These are phyloP conservation scores for Bombus vancouverensis DNA, from an alignment of 1,140 invertebrate species.

Conservation along the genomic window DNA sequence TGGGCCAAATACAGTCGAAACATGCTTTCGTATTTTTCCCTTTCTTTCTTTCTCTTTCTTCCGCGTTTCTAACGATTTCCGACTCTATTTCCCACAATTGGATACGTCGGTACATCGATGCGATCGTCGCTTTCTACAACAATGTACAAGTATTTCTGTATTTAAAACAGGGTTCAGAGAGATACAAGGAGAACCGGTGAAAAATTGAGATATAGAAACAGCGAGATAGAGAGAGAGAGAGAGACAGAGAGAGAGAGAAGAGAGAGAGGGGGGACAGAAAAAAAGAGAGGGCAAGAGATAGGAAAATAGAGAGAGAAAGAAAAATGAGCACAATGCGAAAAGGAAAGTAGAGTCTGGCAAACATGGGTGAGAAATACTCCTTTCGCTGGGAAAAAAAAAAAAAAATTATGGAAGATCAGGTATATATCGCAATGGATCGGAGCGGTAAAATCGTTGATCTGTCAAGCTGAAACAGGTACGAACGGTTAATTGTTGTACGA, in stretches of 20 bases:
- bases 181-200: background rate
- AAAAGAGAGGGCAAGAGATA: background rate
- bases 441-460: slow-evolving; percentile 13
- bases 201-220: background rate
- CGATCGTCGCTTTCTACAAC: slow-evolving; percentile 5
- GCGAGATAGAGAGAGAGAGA: background rate
- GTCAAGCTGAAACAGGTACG: slow-evolving; percentile 25
- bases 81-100: background rate
- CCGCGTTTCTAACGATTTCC: background rate
- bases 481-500: slow-evolving; percentile 1
- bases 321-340: slow-evolving; percentile 20
- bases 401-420: background rate
- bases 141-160: slow-evolving; percentile 34
- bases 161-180: slow-evolving; percentile 12
- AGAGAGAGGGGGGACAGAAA: background rate
- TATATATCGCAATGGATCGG: background rate
- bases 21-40: background rate
- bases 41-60: background rate
- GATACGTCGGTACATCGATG: background rate
- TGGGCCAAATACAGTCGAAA: background rate
- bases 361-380: slow-evolving; percentile 33
- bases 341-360: slow-evolving; percentile 17
- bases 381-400: slow-evolving; percentile 14
- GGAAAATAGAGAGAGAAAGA: background rate
- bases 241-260: background rate